These are phyloP conservation scores for Hyles vespertilio DNA, from an alignment of 1,140 invertebrate species.

Conservation along the genomic window DNA sequence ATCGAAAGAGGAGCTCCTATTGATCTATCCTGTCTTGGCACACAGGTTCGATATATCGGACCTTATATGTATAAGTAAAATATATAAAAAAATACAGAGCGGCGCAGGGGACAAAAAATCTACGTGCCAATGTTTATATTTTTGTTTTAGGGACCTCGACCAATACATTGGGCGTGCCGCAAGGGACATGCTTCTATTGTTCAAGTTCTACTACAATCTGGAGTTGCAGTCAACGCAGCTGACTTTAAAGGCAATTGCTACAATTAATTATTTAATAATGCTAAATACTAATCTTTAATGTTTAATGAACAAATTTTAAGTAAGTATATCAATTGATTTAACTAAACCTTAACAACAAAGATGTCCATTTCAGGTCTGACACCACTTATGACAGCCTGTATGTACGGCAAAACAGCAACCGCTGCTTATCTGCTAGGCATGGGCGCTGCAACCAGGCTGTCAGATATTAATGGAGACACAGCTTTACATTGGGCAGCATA, in stretches of 20 bases:
- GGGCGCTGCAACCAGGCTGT: slow-evolving; percentile 88
- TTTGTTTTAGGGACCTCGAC: slow-evolving; percentile 84
- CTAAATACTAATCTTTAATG: background rate
- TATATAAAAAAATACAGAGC: no score
- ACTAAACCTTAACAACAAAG: background rate
- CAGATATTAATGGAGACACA: slow-evolving; percentile 94
- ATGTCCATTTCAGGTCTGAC: slow-evolving; percentile 78
- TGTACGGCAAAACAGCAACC: slow-evolving; percentile 93
- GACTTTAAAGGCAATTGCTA: slow-evolving; percentile 85
- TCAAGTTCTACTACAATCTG: slow-evolving; percentile 87
- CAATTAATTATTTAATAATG: background rate
- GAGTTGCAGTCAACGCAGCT: slow-evolving; percentile 91
- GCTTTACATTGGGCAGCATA: slow-evolving; percentile 95
- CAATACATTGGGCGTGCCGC: slow-evolving; percentile 94
- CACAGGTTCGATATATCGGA: slow-evolving; percentile 53
- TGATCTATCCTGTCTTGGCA: slow-evolving; percentile 90
- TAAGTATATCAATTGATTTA: background rate
- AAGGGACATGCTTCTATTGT: slow-evolving; percentile 91
- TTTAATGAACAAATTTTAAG: background rate
- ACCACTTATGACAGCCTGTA: slow-evolving; percentile 93
- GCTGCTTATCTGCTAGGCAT: slow-evolving; percentile 92
- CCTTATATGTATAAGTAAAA: no score
- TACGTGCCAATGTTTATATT: background rate
- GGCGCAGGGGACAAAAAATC: background rate
- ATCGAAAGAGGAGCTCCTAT: slow-evolving; percentile 88